phyloP scores from a whole-genome alignment of 2,797 vertebrate species.

The Alcedo quadribrachys region DNA sequence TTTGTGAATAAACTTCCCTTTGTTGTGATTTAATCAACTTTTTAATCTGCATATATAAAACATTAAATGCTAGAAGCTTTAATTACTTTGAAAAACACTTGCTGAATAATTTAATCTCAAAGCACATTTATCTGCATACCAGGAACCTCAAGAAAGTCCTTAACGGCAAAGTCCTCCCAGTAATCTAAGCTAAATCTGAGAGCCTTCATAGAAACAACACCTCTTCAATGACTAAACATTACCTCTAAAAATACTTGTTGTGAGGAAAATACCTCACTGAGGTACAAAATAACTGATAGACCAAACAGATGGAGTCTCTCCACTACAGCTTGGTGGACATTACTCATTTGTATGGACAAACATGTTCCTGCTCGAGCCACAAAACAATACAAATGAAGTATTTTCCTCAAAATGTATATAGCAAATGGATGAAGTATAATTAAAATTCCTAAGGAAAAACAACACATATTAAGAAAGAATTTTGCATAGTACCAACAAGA shows the following conservation, averaged over 20 bases:
- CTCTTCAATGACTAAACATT: conserved; percentile 21
- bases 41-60: conserved; percentile 73
- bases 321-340: background rate
- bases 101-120: conserved; percentile 58
- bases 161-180: conserved; percentile 9
- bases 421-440: background rate
- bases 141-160: conserved; percentile 24
- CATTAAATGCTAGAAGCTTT: conserved; percentile 59
- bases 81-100: conserved; percentile 66
- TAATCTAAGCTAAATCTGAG: background rate
- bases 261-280: background rate
- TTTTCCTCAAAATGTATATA: background rate
- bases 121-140: conserved; percentile 8
- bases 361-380: background rate
- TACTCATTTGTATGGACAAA: background rate
- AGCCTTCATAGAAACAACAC: conserved; percentile 11
- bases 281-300: background rate
- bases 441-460: background rate
- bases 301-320: background rate
- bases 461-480: background rate
- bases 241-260: background rate
- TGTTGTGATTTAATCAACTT: conserved; percentile 63
- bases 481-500: background rate
- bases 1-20: conserved; percentile 65
- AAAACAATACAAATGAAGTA: background rate